A percentile compares a stretch with the other conserved stretches of the same genome.
Conservation (phyloP, 2,888 invertebrate species). For the Dione juno region DNA sequence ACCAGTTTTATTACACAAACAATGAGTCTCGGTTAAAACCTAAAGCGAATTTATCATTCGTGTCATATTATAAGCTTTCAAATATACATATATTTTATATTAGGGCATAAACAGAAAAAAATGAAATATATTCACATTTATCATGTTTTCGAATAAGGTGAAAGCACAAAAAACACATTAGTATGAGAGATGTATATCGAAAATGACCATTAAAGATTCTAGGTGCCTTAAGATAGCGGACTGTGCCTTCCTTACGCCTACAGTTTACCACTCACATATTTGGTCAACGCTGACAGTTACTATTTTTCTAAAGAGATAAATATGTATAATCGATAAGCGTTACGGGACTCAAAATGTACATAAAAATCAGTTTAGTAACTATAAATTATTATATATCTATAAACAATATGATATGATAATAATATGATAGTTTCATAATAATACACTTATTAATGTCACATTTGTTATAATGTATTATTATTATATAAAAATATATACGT, state of each 20-base stretch:
- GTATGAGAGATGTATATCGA: constrained; percentile 29
- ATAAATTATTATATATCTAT: constrained; percentile 13
- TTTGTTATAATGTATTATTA: background rate
- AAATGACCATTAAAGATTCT: constrained; percentile 25
- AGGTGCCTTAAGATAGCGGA: constrained; percentile 37
- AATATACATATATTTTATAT: constrained; percentile 17
- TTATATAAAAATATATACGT: background rate
- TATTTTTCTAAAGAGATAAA: constrained; percentile 32
- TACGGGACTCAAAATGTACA: background rate
- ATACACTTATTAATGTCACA: constrained; percentile 18
- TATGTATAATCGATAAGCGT: constrained; percentile 13
- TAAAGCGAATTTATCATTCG: constrained; percentile 8
- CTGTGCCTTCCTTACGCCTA: constrained; percentile 35
- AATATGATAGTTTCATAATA: constrained; percentile 3
- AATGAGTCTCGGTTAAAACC: background rate
- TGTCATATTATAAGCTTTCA: constrained; percentile 13
- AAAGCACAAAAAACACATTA: constrained; percentile 31
- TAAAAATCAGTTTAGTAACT: background rate
- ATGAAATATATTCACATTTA: constrained; percentile 28
- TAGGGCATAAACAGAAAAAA: constrained; percentile 22
- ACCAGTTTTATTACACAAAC: constrained; percentile 12
- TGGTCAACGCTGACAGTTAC: constrained; percentile 38
- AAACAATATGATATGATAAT: constrained; percentile 1
- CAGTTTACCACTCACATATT: constrained; percentile 34
- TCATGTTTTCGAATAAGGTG: constrained; percentile 31